Conservation (phyloP, 2,113 vertebrate species). For the Ploceus nigricollis region DNA sequence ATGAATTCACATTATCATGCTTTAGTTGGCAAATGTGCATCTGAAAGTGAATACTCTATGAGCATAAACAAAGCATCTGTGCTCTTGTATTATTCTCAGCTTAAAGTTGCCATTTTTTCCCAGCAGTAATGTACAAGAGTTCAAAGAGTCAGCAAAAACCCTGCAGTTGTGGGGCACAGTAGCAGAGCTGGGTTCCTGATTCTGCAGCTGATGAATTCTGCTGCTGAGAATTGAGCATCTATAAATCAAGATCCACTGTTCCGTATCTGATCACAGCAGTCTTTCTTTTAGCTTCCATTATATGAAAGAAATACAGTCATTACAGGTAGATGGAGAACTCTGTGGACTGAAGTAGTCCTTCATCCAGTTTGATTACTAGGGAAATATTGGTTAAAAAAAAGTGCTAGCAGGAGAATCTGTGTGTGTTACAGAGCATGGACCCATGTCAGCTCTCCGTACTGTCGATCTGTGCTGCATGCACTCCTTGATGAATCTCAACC, state of each 20-base stretch:
- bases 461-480: not conserved
- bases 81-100: not conserved
- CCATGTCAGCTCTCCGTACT: accelerated
- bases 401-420: not conserved
- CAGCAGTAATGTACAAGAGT: not conserved
- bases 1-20: not conserved
- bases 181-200: not conserved
- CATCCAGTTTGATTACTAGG: not conserved
- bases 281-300: not conserved
- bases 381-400: not conserved
- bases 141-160: not conserved
- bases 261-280: not conserved
- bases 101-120: not conserved
- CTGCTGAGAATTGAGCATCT: not conserved
- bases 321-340: not conserved
- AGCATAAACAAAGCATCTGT: not conserved
- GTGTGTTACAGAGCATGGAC: not conserved
- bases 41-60: not conserved
- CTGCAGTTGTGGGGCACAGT: not conserved
- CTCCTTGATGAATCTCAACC: not conserved
- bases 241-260: not conserved
- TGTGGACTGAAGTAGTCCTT: not conserved
- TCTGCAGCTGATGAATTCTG: not conserved
- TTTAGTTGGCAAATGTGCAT: not conserved
- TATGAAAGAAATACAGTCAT: not conserved